These are phyloP conservation scores for Shinisaurus crocodilurus DNA, from an alignment of 2,113 vertebrate species.

Conservation along the genomic window DNA sequence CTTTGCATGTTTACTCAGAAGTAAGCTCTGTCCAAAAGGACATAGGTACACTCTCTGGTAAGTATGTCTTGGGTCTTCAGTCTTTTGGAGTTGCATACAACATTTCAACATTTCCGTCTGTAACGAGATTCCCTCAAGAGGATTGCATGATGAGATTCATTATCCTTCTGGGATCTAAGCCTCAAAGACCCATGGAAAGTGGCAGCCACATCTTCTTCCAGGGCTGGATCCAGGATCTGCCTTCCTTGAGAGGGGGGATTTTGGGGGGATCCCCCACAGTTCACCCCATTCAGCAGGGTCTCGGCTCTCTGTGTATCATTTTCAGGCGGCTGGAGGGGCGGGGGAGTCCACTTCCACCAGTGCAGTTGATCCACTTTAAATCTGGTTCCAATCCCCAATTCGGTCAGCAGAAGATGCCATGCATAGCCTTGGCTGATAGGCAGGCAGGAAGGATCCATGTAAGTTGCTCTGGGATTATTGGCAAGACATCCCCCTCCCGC, in stretches of 20 bases:
- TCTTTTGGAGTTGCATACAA: background rate
- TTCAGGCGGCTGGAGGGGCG: too few species aligned
- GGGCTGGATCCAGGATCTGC: too few species aligned
- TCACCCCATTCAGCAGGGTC: too few species aligned
- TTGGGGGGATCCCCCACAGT: too few species aligned
- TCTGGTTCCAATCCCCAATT: too few species aligned
- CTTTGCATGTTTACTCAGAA: slow-evolving; percentile 11
- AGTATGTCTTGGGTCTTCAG: too few species aligned
- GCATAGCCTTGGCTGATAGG: background rate
- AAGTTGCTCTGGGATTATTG: background rate
- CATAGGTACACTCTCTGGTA: background rate
- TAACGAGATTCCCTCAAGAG: background rate
- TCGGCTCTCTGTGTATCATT: too few species aligned
- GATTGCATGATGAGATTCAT: background rate
- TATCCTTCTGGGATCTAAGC: background rate
- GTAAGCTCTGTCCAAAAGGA: background rate
- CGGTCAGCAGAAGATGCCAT: too few species aligned
- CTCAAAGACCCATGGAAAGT: background rate
- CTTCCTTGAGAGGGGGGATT: too few species aligned
- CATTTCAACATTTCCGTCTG: too few species aligned
- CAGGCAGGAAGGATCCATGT: background rate
- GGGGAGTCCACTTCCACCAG: too few species aligned
- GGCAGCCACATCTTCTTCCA: background rate
- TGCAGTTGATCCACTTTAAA: too few species aligned
- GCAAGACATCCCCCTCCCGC: background rate